Evolutionary conservation across 2,888 invertebrate species (phyloP).

Genomic region (Sisyra nigra): DNA sequence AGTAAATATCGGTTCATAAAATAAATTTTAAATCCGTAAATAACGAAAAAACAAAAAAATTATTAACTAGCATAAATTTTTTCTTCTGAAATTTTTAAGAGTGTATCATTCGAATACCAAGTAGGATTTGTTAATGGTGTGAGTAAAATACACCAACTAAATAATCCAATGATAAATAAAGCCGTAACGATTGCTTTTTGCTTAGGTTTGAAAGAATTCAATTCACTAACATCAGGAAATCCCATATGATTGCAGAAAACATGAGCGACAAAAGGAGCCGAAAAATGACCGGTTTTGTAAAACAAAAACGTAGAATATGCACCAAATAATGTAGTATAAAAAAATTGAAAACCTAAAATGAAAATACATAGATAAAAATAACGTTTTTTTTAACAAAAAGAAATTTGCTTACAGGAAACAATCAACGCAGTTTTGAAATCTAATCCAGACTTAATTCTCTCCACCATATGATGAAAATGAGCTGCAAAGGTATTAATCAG

Average conservation of each 20-base stretch:
- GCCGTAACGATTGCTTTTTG: conserved; percentile 44
- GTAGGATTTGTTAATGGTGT: conserved; percentile 58
- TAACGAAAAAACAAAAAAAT: no score
- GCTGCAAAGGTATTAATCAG: conserved; percentile 36
- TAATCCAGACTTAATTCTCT: conserved; percentile 56
- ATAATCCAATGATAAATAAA: conserved; percentile 59
- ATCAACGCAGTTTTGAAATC: conserved; percentile 50
- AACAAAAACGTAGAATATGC: conserved; percentile 89
- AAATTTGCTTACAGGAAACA: conserved; percentile 46
- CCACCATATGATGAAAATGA: conserved; percentile 83
- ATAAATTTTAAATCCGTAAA: background rate
- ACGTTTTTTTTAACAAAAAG: conserved; percentile 3
- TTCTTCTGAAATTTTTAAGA: background rate
- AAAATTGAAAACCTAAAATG: conserved; percentile 65
- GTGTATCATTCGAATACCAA: conserved; percentile 36
- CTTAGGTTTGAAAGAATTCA: conserved; percentile 35
- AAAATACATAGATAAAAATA: conserved; percentile 11
- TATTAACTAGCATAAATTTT: no score
- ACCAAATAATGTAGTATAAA: conserved; percentile 85
- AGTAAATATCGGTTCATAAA: no score
- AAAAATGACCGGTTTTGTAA: conserved; percentile 76
- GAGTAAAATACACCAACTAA: conserved; percentile 60
- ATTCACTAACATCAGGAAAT: conserved; percentile 71
- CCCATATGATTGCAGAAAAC: conserved; percentile 97
- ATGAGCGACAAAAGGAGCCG: conserved; percentile 77